A percentile compares a stretch with the other conserved stretches of the same genome.
Evolutionary conservation across 2,113 vertebrate species (phyloP).

Genomic region (Hoplias malabaricus): DNA sequence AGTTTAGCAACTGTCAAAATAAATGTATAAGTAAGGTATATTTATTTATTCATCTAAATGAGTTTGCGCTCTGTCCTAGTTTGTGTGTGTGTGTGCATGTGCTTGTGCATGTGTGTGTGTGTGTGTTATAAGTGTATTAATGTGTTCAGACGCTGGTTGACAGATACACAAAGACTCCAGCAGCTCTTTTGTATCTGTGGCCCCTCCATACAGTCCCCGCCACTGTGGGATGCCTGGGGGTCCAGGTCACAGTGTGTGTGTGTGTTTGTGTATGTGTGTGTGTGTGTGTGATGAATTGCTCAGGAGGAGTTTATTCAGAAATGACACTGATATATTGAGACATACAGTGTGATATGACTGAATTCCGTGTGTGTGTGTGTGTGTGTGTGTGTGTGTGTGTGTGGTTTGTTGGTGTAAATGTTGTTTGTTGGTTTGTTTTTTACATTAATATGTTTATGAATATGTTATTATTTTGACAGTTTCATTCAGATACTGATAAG

Average conservation of each 20-base stretch:
- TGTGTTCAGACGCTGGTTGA: slow-evolving; percentile 53
- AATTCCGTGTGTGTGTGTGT: slow-evolving; percentile 21
- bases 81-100: slow-evolving; percentile 23
- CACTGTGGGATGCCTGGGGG: slow-evolving; percentile 48
- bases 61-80: neutral
- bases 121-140: slow-evolving; percentile 54
- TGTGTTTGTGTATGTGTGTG: slow-evolving; percentile 44
- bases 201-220: slow-evolving; percentile 53
- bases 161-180: slow-evolving; percentile 53
- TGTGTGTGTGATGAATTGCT: slow-evolving; percentile 43
- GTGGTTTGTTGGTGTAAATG: neutral
- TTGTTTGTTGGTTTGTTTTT: neutral
- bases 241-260: slow-evolving; percentile 37
- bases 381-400: neutral
- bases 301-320: slow-evolving; percentile 41
- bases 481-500: no score
- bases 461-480: no score
- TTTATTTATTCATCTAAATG: neutral
- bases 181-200: slow-evolving; percentile 47
- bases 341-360: slow-evolving; percentile 47
- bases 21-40: neutral
- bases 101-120: slow-evolving; percentile 24
- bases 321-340: slow-evolving; percentile 53
- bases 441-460: slow-evolving; percentile 23
- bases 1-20: slow-evolving; percentile 6